Base-by-base conservation (phyloP, 2,888 invertebrate species). In the Galerucella nymphaeae region DNA sequence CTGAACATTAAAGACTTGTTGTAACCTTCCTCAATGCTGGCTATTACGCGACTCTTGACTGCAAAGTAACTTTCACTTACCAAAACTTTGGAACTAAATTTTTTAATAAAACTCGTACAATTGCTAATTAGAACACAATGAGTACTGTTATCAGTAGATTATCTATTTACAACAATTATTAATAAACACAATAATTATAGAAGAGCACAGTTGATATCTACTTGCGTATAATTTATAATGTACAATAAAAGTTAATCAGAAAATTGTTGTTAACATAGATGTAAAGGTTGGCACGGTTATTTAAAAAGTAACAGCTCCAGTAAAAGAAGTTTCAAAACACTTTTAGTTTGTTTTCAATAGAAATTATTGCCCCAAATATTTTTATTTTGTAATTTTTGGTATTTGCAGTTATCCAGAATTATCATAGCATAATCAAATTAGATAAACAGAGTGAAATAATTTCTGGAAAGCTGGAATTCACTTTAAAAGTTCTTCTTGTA, bases 11-110 rank as follows among this genome's bases (percentile, higher is more conserved):
- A 65, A 9, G 53, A 59, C 48, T 58, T 50, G 61, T 18, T 53
- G 42, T 45, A 64, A 74, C 71, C 73, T 73, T 66, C 66, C 71
- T 62, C 41, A 14, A 53, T 58, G 63, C 41, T 68, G 38, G 45
- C 50, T 11, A 30, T 38, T 73, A 70, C 66, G 53, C 73, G 70
- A 70, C 73, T 67, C 63, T 50, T 65, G 68, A 61, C 59, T 63
- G 62, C 57, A 23, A 62, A 64, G 20, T 62, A 69, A 73, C 73
- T 74, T 74, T 74, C 74, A 74, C 74, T 74, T 68, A 61, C 58
- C 55, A 63, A 57, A 63, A 70, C 63, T 41, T 62, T 23, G 63
- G 63, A 55, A 63, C 62, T n/a, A 62, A 41, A 48, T 30, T 70
- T 55, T 67, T 38, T 38, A 18, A 66, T 6, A 66, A 20, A 42